Evolutionary conservation across 1,140 invertebrate genomes (phyloP).

Genomic region (Leguminivora glycinivorella): DNA sequence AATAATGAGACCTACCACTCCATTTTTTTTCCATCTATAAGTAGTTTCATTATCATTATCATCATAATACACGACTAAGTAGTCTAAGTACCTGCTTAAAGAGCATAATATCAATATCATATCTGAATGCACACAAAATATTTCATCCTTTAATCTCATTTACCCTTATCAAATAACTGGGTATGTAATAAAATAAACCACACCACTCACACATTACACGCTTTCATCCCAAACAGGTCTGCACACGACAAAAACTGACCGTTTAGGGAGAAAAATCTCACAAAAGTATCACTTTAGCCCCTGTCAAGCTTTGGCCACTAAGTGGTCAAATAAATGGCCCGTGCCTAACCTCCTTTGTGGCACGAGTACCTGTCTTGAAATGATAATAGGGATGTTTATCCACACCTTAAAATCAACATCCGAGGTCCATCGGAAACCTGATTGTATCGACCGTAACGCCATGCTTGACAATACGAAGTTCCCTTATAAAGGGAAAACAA

Average conservation of each 20-base stretch:
- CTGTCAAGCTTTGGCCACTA: slow-evolving; percentile 60
- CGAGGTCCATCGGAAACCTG: slow-evolving; percentile 54
- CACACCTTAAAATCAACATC: slow-evolving; percentile 56
- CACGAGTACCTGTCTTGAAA: slow-evolving; percentile 56
- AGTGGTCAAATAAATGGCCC: slow-evolving; percentile 64
- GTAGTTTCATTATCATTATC: too few relatives aligned
- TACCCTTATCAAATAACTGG: slow-evolving; percentile 3
- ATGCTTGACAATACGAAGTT: background rate
- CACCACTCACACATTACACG: slow-evolving; percentile 38
- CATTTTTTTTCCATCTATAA: too few relatives aligned
- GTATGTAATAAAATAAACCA: slow-evolving; percentile 31
- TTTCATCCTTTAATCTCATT: slow-evolving; percentile 15
- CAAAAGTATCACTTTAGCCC: slow-evolving; percentile 46
- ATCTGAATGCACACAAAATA: slow-evolving; percentile 1
- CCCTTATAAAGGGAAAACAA: background rate
- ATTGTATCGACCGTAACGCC: slow-evolving; percentile 11
- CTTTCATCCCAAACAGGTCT: slow-evolving; percentile 47
- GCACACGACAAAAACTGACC: slow-evolving; percentile 54
- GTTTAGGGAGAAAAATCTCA: slow-evolving; percentile 68
- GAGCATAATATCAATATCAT: background rate
- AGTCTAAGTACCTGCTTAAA: background rate
- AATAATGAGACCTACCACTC: too few relatives aligned
- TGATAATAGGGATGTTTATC: slow-evolving; percentile 57
- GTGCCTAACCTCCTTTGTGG: slow-evolving; percentile 60
- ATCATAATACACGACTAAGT: too few relatives aligned